Evolutionary conservation across 2,797 vertebrate genomes (phyloP), one percentile per base, ranked within the genome.

Genomic region (Crocidura indochinensis): DNA sequence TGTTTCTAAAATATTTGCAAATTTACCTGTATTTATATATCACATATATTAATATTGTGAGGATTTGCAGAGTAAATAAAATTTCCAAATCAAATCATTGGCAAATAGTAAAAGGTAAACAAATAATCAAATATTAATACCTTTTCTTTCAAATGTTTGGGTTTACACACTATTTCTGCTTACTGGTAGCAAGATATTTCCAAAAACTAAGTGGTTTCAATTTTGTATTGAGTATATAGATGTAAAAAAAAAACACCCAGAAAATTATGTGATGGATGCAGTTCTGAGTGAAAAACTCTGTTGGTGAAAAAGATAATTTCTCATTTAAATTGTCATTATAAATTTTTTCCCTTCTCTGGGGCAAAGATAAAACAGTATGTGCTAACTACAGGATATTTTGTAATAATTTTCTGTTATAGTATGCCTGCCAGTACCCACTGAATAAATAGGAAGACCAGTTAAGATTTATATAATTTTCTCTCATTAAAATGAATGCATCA

Each of bases 381-480:
- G n/a, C n/a, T n/a, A 81, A 87, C 60, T 27, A 5, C 76, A 87
- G 92, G 60, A 91, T 83, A 26, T 83, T 72, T 67, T 91, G 94
- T 38, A 92, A 91, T 87, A 82, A 31, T 29, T 84, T 89, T 84
- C n/a, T 19, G 11, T 38, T 90, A 62, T 76, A 93, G 91, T 93
- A 96, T 87, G 96, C 94, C 87, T 93, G 79, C 74, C 73, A 67
- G 84, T 86, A 87, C 89, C 84, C 96, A 81, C 38, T 77, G 26
- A 65, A 44, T 47, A 17, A 91, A 93, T 84, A 80, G 82, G 76
- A 77, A 79, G 15, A 80, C 17, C 47, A 69, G 22, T 81, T 86
- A 46, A 76, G 74, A 82, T 67, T 88, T 76, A 51, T 17, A 19
- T 64, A 51, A 31, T 17, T 60, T 29, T 80, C 44, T 88, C 51